Evolutionary conservation across 2,888 invertebrate genomes (phyloP).

Genomic region (Oxytorus armatus): DNA sequence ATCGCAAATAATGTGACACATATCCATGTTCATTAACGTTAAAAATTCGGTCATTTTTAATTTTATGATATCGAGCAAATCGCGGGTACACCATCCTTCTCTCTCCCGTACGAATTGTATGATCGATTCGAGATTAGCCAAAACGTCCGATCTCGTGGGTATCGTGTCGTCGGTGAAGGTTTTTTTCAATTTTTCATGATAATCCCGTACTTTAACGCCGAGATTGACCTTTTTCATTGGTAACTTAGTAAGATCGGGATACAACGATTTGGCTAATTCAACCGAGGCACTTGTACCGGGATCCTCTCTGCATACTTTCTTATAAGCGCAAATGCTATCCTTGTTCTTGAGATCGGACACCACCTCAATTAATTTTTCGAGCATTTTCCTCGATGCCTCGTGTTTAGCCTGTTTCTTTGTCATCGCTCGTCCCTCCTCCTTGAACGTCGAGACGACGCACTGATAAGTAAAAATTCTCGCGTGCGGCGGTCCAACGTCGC

Average conservation of each 20-base stretch:
- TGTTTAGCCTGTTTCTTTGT: conserved; percentile 90
- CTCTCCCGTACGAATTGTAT: background rate
- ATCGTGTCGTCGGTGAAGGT: conserved; percentile 65
- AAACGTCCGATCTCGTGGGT: conserved; percentile 64
- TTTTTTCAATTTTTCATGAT: conserved; percentile 73
- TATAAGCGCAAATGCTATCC: conserved; percentile 12
- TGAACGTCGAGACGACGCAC: conserved; percentile 86
- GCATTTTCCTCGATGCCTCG: conserved; percentile 86
- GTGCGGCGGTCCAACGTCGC: conserved; percentile 89
- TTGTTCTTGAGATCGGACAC: conserved; percentile 64
- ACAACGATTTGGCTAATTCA: conserved; percentile 53
- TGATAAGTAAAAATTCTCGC: conserved; percentile 87
- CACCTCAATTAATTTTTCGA: conserved; percentile 74
- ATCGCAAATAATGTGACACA: conserved; percentile 18
- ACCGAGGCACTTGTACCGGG: background rate
- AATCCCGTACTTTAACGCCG: conserved; percentile 78
- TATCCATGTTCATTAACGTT: conserved; percentile 63
- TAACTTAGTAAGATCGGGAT: conserved; percentile 61
- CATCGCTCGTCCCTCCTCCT: conserved; percentile 86
- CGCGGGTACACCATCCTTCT: background rate
- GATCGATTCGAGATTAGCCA: conserved; percentile 27
- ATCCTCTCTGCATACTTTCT: conserved; percentile 23
- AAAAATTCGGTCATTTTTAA: conserved; percentile 56
- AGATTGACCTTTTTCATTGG: conserved; percentile 74
- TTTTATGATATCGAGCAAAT: conserved; percentile 41